phyloP scores from a whole-genome alignment of 2,113 vertebrate genomes.

The Ptilorrhoa leucosticta region DNA sequence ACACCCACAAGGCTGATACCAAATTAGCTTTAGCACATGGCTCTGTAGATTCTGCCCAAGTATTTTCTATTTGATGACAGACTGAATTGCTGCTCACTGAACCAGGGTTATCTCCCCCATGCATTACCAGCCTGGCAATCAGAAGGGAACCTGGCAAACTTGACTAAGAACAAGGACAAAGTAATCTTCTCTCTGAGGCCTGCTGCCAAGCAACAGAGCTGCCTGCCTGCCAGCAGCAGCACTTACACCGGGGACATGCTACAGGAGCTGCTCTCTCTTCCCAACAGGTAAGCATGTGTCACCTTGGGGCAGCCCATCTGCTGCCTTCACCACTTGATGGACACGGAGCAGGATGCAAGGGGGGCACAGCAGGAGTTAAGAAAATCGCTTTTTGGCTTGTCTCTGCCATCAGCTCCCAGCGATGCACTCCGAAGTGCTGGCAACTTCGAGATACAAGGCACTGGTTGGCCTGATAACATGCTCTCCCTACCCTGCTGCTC shows the following conservation, averaged over 20 bases:
- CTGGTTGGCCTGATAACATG: fast-evolving
- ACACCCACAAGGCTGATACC: neutral
- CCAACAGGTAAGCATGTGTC: neutral
- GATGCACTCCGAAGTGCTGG: neutral
- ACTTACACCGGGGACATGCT: neutral
- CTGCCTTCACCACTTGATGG: neutral
- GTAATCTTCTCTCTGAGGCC: constrained; percentile 5
- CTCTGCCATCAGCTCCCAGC: neutral
- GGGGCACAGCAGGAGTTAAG: neutral
- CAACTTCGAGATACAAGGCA: neutral
- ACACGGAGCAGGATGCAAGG: neutral
- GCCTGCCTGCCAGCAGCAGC: constrained; percentile 12
- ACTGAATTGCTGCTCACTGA: constrained; percentile 12
- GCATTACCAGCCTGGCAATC: constrained; percentile 41
- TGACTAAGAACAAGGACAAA: constrained; percentile 30
- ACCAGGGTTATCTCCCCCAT: constrained; percentile 24
- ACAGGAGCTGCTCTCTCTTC: neutral
- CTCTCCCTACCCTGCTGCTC: neutral
- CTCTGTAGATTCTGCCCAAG: neutral
- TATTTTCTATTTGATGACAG: neutral
- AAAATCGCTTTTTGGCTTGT: neutral
- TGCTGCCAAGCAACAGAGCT: constrained; percentile 47
- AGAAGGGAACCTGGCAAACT: constrained; percentile 38
- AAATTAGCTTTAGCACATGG: neutral
- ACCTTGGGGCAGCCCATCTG: constrained; percentile 47